These are phyloP conservation scores for Cataglyphis albicans DNA, from an alignment of 2,888 invertebrate genomes.

Conservation along the genomic window DNA sequence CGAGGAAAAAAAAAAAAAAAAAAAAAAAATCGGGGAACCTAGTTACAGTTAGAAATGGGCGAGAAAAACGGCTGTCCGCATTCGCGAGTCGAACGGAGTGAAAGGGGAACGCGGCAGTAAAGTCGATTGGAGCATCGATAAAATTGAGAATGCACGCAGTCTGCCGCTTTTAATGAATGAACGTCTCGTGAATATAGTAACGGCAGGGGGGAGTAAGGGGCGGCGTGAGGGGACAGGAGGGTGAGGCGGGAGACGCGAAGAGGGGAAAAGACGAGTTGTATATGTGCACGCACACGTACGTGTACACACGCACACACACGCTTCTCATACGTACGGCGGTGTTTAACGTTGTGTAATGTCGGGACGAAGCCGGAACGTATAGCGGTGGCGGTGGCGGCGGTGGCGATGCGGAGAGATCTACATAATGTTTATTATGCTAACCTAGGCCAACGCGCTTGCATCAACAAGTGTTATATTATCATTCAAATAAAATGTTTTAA, in stretches of 20 bases:
- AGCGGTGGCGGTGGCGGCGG: conserved; percentile 58
- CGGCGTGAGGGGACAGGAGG: conserved; percentile 38
- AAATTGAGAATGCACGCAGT: conserved; percentile 79
- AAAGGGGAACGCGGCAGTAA: conserved; percentile 33
- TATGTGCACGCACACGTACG: background rate
- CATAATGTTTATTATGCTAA: conserved; percentile 86
- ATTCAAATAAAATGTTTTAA: conserved; percentile 86
- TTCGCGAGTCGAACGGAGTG: conserved; percentile 28
- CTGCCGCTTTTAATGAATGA: conserved; percentile 81
- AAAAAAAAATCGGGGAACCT: background rate
- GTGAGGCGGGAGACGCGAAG: conserved; percentile 18
- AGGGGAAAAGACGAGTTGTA: conserved; percentile 32
- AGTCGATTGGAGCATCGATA: conserved; percentile 80
- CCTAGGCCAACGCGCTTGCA: conserved; percentile 86
- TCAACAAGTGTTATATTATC: conserved; percentile 86
- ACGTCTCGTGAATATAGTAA: conserved; percentile 79
- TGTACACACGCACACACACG: conserved; percentile 8
- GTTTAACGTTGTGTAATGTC: conserved; percentile 69
- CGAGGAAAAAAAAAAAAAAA: background rate
- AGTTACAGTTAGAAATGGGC: background rate
- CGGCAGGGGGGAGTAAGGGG: conserved; percentile 64
- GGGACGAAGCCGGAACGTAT: conserved; percentile 70
- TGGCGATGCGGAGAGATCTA: conserved; percentile 81
- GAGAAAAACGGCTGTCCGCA: conserved; percentile 54
- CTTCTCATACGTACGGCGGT: conserved; percentile 15